phyloP scores from a whole-genome alignment of 53 echinoderm and acorn worm genomes.

The Echinometra lucunter region DNA sequence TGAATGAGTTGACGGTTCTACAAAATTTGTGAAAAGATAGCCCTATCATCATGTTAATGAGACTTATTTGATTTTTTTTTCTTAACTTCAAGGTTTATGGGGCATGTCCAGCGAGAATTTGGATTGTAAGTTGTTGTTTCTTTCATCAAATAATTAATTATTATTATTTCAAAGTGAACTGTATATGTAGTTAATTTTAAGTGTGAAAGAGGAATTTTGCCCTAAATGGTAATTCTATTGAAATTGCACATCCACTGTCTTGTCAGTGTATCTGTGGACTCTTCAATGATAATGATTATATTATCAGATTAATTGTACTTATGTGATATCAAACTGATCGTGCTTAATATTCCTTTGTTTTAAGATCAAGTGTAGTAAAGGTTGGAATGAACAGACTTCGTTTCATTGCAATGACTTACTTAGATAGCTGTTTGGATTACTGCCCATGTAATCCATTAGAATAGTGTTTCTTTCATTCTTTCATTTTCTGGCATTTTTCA shows the following conservation, averaged over 20 bases:
- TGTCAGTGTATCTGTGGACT: too few relatives aligned
- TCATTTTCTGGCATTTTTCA: too few relatives aligned
- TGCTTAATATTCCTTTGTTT: background rate
- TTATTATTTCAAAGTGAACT: background rate
- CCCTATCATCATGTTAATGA: background rate
- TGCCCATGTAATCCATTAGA: background rate
- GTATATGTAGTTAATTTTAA: background rate
- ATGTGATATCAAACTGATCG: too few relatives aligned
- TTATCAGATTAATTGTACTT: too few relatives aligned
- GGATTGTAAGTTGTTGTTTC: constrained; percentile 55
- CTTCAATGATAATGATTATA: too few relatives aligned
- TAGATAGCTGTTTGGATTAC: background rate
- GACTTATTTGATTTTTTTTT: background rate
- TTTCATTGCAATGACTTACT: background rate
- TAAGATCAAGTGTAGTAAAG: background rate
- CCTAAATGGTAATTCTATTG: too few relatives aligned
- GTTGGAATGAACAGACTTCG: background rate
- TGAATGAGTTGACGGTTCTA: background rate
- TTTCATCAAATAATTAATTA: background rate
- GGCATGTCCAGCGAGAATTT: constrained; percentile 64
- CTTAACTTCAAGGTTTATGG: constrained; percentile 60
- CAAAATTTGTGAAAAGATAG: background rate
- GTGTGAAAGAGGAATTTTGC: too few relatives aligned
- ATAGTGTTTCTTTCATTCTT: too few relatives aligned
- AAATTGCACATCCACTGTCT: background rate